phyloP scores from a whole-genome alignment of 2,113 vertebrate species.

The Ascaphus truei region DNA sequence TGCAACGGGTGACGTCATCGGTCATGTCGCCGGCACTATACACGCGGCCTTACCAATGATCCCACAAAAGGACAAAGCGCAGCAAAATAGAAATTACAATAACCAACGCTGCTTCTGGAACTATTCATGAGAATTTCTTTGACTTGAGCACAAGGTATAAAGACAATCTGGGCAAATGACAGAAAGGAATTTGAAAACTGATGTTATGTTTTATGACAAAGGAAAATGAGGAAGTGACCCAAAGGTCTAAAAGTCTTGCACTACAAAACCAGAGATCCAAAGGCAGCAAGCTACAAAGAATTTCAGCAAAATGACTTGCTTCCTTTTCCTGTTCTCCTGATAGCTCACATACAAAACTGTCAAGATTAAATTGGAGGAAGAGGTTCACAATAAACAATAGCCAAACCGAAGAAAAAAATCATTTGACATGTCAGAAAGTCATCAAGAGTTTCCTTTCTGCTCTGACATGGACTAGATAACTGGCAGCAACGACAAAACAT shows the following conservation, averaged over 20 bases:
- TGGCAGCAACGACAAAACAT: background rate
- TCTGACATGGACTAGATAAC: background rate
- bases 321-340: conserved; percentile 19
- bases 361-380: background rate
- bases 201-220: background rate
- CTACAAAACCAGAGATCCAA: background rate
- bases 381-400: conserved; percentile 17
- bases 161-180: no score
- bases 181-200: background rate
- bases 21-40: no score
- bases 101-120: no score
- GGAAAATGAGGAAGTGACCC: conserved; percentile 9
- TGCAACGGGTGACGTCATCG: no score
- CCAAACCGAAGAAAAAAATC: background rate
- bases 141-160: no score
- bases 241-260: background rate
- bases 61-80: no score
- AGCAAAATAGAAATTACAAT: no score
- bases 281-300: background rate
- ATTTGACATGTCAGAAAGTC: conserved; percentile 8
- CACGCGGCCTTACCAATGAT: no score
- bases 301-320: background rate
- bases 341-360: background rate
- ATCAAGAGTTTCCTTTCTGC: background rate
- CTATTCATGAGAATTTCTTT: no score